Base-by-base conservation (phyloP, 1,140 invertebrate genomes). In the Fopius arisanus region DNA sequence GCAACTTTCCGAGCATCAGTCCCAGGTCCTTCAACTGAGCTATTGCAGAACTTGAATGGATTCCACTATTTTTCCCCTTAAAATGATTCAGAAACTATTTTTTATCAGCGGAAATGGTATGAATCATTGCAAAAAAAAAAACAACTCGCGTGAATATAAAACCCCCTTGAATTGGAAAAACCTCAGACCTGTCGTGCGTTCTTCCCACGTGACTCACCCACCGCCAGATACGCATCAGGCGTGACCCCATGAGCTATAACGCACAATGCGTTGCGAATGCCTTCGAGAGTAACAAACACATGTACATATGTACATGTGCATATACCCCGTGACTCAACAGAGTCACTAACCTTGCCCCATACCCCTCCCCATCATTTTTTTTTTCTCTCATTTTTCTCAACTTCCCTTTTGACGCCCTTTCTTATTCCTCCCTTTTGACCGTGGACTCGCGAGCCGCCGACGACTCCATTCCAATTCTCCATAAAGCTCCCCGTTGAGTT, bases 141-240 rank as follows among this genome's bases (percentile, higher is more conserved):
- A 23, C 3, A 2, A 7, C n/a, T 19, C 43, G 16, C 5, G 12
- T 28, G 31, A 68, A 43, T 51, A 21, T 68, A 65, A 65, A 31
- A 65, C 4, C 23, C 14, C 12, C 26, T 14, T 65, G 14, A 9
- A 65, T 31, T 65, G 3, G 28, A 37, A 63, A 74, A 75, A 33
- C 73, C 54, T 67, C 78, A 73, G 79, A 80, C 78, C 77, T 80
- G 79, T 68, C 74, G 75, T 67, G 79, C 78, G 79, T 81, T 77
- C 80, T 82, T 82, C 81, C 78, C 81, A 82, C 73, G 77, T 82
- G 81, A 82, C 79, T 82, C 80, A 83, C 75, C 76, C 76, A 74
- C 59, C 67, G 74, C 74, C 75, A 81, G 80, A 79, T 81, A 83
- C 68, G 75, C 78, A 83, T 83, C 80, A 74, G 78, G 79, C 78